These are phyloP conservation scores for Fratercula arctica DNA, from an alignment of 2,797 vertebrate species.

Conservation along the genomic window DNA sequence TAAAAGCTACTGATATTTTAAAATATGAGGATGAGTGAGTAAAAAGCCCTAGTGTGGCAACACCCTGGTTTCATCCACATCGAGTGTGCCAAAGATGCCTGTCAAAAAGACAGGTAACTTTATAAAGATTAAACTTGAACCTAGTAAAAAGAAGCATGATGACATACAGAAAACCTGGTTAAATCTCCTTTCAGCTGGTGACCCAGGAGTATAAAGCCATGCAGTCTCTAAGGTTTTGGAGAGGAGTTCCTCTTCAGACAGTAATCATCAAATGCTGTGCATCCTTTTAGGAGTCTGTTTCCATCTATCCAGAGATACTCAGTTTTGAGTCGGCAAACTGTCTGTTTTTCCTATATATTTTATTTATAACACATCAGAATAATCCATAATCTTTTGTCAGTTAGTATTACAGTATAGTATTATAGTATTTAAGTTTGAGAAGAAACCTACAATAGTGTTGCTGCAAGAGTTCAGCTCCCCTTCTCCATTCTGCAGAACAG, in stretches of 20 bases:
- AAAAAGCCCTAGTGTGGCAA: neutral
- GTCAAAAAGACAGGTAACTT: neutral
- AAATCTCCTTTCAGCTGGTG: neutral
- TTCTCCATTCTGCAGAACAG: neutral
- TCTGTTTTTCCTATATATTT: neutral
- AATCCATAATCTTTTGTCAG: neutral
- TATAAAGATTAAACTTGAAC: neutral
- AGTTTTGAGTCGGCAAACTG: neutral
- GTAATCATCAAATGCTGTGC: neutral
- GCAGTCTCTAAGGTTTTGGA: neutral
- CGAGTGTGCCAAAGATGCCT: neutral
- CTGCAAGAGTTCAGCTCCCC: neutral
- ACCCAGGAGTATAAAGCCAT: neutral
- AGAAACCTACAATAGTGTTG: neutral
- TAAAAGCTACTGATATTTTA: neutral
- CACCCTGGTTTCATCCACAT: neutral
- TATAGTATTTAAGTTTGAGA: neutral
- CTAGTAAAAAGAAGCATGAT: neutral
- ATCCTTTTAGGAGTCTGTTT: neutral
- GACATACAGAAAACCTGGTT: accelerated
- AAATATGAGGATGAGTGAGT: neutral
- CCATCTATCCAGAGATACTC: neutral
- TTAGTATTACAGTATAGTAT: neutral
- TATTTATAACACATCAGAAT: neutral
- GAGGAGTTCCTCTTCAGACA: neutral